These are phyloP conservation scores for Lasioglossum oenotherae DNA, from an alignment of 2,888 invertebrate species.

Conservation along the genomic window DNA sequence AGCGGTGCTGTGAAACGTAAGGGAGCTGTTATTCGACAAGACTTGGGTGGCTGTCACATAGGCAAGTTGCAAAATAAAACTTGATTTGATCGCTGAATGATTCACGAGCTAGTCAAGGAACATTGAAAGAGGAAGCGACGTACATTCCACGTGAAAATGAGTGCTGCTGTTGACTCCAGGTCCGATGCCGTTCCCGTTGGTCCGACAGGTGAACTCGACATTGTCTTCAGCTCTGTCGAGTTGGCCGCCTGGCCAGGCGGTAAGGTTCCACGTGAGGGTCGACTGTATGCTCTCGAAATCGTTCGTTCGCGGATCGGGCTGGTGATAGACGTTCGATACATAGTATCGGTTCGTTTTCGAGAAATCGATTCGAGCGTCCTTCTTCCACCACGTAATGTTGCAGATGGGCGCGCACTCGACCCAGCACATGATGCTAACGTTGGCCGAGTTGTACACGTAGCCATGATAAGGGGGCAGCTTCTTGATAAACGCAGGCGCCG, in stretches of 20 bases:
- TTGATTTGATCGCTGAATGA: background rate
- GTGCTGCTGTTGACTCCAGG: conserved; percentile 93
- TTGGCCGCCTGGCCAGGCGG: conserved; percentile 91
- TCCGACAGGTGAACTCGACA: conserved; percentile 92
- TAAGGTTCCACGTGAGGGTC: conserved; percentile 95
- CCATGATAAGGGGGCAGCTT: conserved; percentile 93
- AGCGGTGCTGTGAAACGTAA: too few species aligned
- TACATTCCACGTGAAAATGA: conserved; percentile 95
- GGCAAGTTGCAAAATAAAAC: too few species aligned
- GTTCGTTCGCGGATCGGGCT: conserved; percentile 91
- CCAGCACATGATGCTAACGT: conserved; percentile 91
- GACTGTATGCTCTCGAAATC: conserved; percentile 96
- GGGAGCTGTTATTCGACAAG: too few species aligned
- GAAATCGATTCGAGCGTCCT: conserved; percentile 89
- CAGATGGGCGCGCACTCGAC: conserved; percentile 96
- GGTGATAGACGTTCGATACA: conserved; percentile 88
- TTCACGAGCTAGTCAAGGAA: background rate
- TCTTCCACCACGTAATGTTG: conserved; percentile 93
- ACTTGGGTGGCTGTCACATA: too few species aligned
- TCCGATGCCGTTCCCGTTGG: conserved; percentile 91
- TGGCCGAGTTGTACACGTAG: conserved; percentile 89
- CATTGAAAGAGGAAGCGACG: conserved; percentile 83
- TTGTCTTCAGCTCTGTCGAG: conserved; percentile 92
- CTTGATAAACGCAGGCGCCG: conserved; percentile 94
- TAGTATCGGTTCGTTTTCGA: conserved; percentile 87